Evolutionary conservation across 2,888 invertebrate species (phyloP), one percentile per base, ranked within the genome.

Genomic region (Lasioglossum marginatum): DNA sequence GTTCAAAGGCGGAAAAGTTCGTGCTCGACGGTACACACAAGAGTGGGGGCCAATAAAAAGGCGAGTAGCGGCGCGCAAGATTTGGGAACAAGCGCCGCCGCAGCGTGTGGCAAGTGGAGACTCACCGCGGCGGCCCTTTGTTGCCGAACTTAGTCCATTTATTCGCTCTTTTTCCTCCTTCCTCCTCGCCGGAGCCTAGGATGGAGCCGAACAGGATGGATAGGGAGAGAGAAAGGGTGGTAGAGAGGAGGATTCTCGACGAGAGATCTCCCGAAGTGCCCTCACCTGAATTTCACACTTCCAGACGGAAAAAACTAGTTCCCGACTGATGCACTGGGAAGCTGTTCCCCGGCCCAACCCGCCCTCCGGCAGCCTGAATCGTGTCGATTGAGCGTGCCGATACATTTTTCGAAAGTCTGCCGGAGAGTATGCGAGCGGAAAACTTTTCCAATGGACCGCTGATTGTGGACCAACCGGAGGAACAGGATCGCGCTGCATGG

Each of bases 71-170:
- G 23, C 16, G 63, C n/a, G 23, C 48, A 63, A 79, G 75, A 81
- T 78, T 81, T 27, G 57, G 52, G 75, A 82, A 60, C 82, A 72
- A 85, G 74, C 77, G 60, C 12, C 52, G 23, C 23, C 23, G 19
- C 48, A 6, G 6, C 48, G 52, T 23, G n/a, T 45, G 57, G 81
- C 66, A 63, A 81, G 81, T 83, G 66, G 71, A 27, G 76, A 73
- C 76, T 77, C 76, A 82, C 81, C 77, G 63, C 52, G 77, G 68
- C 72, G 83, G 78, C 66, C 73, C 82, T 89, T 90, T 88, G 89
- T 89, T 45, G 83, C 73, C 57, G 76, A 90, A 89, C 83, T 89
- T 86, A 78, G 81, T 80, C 88, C 89, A 87, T 89, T 88, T 89
- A 89, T 89, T 88, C 89, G 71, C 77, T 86, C 81, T 72, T 78